Evolutionary conservation across 1,140 invertebrate species (phyloP), one percentile per base, ranked within the genome.

Genomic region (Ostrea edulis): DNA sequence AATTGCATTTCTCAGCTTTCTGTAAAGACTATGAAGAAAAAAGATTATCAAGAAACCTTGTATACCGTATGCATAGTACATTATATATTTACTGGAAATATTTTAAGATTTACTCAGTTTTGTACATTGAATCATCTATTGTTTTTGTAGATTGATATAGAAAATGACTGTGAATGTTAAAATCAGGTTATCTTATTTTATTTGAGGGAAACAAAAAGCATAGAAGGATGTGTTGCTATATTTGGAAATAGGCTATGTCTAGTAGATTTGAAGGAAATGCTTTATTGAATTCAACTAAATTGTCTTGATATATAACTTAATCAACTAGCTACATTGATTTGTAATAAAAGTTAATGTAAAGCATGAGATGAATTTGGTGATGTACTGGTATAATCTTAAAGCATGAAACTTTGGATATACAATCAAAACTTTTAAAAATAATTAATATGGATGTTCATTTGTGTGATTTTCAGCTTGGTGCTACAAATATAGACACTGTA

Each of bases 101-200:
- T n/a, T n/a, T n/a, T n/a, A n/a, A n/a, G n/a, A n/a, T n/a, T n/a
- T n/a, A 5, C 35, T 44, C 35, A 44, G 35, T 44, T 5, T 44
- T 44, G 35, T 44, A 44, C 35, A 44, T 44, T 44, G 35, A 44
- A 44, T 44, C 35, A 44, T 44, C 8, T 84, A 11, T 25, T 25
- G 52, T 89, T 44, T 90, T 86, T 86, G 87, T 87, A 86, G 89
- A 83, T 90, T 88, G 86, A 86, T 90, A 88, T 86, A 84, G 86
- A 84, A 88, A 58, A 71, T 62, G 55, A 71, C 85, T 86, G 51
- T 85, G 89, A 86, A 88, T 87, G 87, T 87, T 90, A 88, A 87
- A 52, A 55, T n/a, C 35, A 53, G 58, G 85, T 86, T 85, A 22
- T 51, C 20, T 54, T 82, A 84, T 62, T 54, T 88, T 51, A 85